phyloP scores from a whole-genome alignment of 2,888 invertebrate species.

The Lochmaea crataegi region DNA sequence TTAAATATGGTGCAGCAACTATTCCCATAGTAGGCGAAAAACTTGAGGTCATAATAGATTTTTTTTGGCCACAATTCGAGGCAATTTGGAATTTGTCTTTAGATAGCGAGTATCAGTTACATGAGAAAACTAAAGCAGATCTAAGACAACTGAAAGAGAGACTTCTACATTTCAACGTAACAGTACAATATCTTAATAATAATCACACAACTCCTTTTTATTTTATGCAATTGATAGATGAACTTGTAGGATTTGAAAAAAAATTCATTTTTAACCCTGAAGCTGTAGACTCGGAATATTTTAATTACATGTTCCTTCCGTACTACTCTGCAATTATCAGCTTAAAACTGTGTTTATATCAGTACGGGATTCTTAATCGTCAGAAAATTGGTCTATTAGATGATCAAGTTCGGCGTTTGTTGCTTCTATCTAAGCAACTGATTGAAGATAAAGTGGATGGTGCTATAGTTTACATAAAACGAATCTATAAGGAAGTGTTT shows the following conservation, averaged over 20 bases:
- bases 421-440: constrained; percentile 16
- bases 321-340: constrained; percentile 21
- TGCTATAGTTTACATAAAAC: constrained; percentile 28
- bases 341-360: constrained; percentile 27
- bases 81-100: constrained; percentile 18
- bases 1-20: constrained; percentile 14
- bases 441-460: constrained; percentile 24
- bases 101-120: constrained; percentile 6
- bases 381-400: constrained; percentile 19
- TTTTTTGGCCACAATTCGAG: constrained; percentile 23
- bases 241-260: constrained; percentile 25
- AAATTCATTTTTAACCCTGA: constrained; percentile 18
- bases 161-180: constrained; percentile 2
- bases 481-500: constrained; percentile 16
- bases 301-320: constrained; percentile 23
- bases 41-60: constrained; percentile 20
- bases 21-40: constrained; percentile 15
- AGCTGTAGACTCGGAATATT: neutral
- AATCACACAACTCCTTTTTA: constrained; percentile 5
- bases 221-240: constrained; percentile 28
- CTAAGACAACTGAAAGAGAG: constrained; percentile 16
- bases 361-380: constrained; percentile 27
- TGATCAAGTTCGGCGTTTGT: constrained; percentile 24
- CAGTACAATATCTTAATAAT: neutral
- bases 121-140: constrained; percentile 15